Percentiles rank a stretch among this genome's conserved stretches.
Conservation (phyloP, 2,113 vertebrate species). For the Leucopternis melanops region DNA sequence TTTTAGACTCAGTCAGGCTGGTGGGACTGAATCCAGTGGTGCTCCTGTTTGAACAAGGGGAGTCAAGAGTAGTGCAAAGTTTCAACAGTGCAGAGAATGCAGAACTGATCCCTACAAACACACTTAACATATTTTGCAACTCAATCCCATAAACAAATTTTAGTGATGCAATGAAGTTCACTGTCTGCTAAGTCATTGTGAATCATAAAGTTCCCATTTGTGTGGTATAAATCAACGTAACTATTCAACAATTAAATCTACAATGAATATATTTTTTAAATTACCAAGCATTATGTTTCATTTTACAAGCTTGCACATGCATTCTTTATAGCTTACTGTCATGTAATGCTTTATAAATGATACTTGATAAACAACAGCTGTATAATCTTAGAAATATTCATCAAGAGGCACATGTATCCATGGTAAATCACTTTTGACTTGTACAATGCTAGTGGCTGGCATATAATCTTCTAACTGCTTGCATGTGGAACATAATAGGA, state of each 20-base stretch:
- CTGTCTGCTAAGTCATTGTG: slow-evolving; percentile 33
- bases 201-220: slow-evolving; percentile 43
- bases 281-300: slow-evolving; percentile 56
- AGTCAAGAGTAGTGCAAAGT: neutral
- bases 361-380: slow-evolving; percentile 60
- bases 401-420: slow-evolving; percentile 47
- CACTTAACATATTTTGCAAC: neutral
- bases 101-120: neutral
- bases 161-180: slow-evolving; percentile 25
- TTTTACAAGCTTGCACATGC: slow-evolving; percentile 55
- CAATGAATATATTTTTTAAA: slow-evolving; percentile 61
- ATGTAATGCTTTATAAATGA: slow-evolving; percentile 67
- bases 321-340: slow-evolving; percentile 62
- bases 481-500: neutral
- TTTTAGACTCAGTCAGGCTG: neutral
- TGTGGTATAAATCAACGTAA: slow-evolving; percentile 55
- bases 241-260: slow-evolving; percentile 62
- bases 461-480: slow-evolving; percentile 27
- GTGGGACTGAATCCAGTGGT: neutral
- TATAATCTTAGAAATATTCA: slow-evolving; percentile 59
- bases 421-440: slow-evolving; percentile 56
- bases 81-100: neutral
- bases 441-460: neutral
- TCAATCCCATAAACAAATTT: slow-evolving; percentile 14
- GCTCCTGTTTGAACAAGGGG: neutral